phyloP scores from a whole-genome alignment of 2,888 invertebrate species.

The Cryptus viduatorius region DNA sequence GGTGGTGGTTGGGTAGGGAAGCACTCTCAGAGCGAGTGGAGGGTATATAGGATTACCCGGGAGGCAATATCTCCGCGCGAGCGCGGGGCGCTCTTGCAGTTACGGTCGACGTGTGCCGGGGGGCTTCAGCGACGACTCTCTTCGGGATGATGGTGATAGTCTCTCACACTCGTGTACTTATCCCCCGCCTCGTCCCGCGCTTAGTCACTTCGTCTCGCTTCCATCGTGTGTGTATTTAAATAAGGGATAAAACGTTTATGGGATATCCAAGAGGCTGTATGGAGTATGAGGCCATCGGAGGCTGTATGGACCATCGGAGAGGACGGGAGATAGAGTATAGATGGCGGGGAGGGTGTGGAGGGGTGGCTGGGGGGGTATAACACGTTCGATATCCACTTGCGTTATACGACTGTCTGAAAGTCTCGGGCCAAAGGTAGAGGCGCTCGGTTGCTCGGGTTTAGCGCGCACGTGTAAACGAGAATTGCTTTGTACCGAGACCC shows the following conservation, averaged over 20 bases:
- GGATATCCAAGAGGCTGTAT: constrained; percentile 59
- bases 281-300: too few relatives aligned
- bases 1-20: constrained; percentile 11
- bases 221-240: constrained; percentile 70
- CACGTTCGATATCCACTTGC: not conserved
- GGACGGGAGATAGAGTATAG: constrained; percentile 13
- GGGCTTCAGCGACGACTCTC: constrained; percentile 63
- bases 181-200: not conserved
- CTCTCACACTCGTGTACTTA: constrained; percentile 38
- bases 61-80: constrained; percentile 71
- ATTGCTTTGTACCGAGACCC: constrained; percentile 17
- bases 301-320: not conserved
- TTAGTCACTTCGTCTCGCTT: not conserved
- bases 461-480: constrained; percentile 17
- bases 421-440: constrained; percentile 19
- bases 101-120: constrained; percentile 61
- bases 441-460: constrained; percentile 15
- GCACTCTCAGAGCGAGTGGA: constrained; percentile 37
- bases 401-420: constrained; percentile 25
- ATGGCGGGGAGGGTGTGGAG: too few relatives aligned
- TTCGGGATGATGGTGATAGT: constrained; percentile 47
- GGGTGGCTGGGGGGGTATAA: too few relatives aligned
- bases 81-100: constrained; percentile 56
- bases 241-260: constrained; percentile 73
- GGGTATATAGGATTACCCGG: constrained; percentile 72